phyloP scores from a whole-genome alignment of 2,797 vertebrate species.

The Sitta carolinensis region DNA sequence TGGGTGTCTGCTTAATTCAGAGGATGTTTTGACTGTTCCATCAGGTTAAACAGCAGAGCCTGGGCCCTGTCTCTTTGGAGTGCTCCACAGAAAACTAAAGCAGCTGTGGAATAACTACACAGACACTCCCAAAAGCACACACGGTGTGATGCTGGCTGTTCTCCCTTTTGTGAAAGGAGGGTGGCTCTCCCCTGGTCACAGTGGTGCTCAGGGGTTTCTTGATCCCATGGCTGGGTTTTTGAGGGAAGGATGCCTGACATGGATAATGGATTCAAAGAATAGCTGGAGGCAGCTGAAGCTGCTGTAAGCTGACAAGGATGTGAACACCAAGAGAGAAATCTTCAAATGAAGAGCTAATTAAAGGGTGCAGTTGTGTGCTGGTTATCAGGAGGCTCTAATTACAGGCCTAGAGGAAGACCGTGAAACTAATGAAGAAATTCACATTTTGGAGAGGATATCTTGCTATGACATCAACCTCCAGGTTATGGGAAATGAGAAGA shows the following conservation, averaged over 20 bases:
- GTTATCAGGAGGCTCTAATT: conserved; percentile 33
- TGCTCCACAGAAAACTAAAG: background rate
- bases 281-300: background rate
- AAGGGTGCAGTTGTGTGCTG: background rate
- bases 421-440: conserved; percentile 11
- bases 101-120: background rate
- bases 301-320: background rate
- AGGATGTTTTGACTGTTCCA: conserved; percentile 60
- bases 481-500: background rate
- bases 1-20: conserved; percentile 41
- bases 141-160: fast-evolving
- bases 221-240: background rate
- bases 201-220: background rate
- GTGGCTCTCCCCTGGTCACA: background rate
- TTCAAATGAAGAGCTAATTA: conserved; percentile 34
- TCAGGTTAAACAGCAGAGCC: conserved; percentile 48
- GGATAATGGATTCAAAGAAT: background rate
- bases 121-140: background rate
- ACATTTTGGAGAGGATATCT: background rate
- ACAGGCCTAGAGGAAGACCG: background rate
- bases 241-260: fast-evolving
- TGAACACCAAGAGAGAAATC: background rate
- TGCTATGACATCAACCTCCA: background rate
- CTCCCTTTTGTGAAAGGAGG: background rate
- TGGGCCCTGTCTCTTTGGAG: background rate